Conservation (phyloP, 1,140 invertebrate genomes). For the Diplogasteroides magnus region DNA sequence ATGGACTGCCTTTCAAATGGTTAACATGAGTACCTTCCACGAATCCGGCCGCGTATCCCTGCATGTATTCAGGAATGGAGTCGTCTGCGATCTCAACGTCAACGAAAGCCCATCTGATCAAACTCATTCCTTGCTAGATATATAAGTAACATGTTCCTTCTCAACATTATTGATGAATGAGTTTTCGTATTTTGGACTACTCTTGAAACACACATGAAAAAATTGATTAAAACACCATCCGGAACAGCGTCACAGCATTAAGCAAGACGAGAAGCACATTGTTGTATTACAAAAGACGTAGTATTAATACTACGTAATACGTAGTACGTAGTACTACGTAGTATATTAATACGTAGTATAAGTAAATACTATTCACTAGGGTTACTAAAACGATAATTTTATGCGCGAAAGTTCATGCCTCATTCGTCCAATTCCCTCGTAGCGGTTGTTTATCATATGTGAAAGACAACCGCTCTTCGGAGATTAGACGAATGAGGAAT, state of each 20-base stretch:
- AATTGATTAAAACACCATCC: too few species aligned
- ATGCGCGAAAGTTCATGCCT: neutral
- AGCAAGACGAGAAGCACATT: too few species aligned
- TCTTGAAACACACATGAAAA: neutral
- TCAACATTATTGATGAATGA: neutral
- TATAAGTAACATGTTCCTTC: neutral
- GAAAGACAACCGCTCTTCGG: neutral
- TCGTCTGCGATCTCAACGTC: conserved; percentile 68
- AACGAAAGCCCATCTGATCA: conserved; percentile 68
- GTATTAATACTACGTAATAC: too few species aligned
- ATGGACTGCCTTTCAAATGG: too few species aligned
- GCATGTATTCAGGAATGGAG: conserved; percentile 65
- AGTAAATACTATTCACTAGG: too few species aligned
- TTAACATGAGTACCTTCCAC: conserved; percentile 76
- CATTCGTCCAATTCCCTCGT: too few species aligned
- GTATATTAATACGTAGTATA: too few species aligned
- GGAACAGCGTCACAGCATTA: neutral
- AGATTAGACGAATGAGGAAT: too few species aligned
- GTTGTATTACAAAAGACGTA: too few species aligned
- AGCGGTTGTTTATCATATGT: too few species aligned
- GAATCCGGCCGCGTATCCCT: conserved; percentile 82
- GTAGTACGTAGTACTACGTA: too few species aligned
- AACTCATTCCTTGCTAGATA: neutral
- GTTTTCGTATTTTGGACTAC: neutral
- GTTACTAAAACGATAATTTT: neutral